Conservation (phyloP, 2,797 vertebrate genomes). For the Tadarida brasiliensis region DNA sequence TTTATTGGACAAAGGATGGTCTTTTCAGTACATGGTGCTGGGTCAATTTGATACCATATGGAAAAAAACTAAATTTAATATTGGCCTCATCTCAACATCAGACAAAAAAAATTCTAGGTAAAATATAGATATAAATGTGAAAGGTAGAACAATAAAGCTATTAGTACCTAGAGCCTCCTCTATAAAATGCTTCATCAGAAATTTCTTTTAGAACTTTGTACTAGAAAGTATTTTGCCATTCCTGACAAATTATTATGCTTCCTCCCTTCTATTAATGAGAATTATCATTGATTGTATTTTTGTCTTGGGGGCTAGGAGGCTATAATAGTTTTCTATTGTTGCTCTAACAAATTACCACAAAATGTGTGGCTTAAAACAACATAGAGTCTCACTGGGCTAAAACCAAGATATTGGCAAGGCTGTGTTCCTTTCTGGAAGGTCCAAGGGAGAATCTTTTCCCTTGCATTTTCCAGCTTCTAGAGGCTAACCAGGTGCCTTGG, state of each 20-base stretch:
- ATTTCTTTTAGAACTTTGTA: conserved; percentile 45
- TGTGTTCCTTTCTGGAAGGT: too few relatives aligned
- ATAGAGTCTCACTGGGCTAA: background rate
- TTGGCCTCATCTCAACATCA: background rate
- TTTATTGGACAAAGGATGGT: background rate
- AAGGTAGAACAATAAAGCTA: background rate
- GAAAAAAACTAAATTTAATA: conserved; percentile 32
- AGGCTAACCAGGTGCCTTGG: background rate
- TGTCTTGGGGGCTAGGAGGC: background rate
- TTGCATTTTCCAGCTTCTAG: background rate
- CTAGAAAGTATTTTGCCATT: conserved; percentile 21
- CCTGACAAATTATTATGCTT: background rate
- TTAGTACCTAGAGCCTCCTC: background rate
- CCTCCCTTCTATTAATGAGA: background rate
- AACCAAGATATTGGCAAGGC: too few relatives aligned
- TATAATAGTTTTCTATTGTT: background rate
- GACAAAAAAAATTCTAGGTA: background rate
- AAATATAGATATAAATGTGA: conserved; percentile 35
- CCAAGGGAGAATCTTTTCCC: too few relatives aligned
- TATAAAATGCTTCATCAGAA: background rate
- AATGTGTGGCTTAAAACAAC: background rate
- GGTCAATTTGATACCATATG: background rate
- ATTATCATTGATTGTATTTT: background rate
- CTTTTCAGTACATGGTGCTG: background rate
- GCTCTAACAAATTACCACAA: background rate